Evolutionary conservation across 2,113 vertebrate species (phyloP).

Genomic region (Rhizomys pruinosus): DNA sequence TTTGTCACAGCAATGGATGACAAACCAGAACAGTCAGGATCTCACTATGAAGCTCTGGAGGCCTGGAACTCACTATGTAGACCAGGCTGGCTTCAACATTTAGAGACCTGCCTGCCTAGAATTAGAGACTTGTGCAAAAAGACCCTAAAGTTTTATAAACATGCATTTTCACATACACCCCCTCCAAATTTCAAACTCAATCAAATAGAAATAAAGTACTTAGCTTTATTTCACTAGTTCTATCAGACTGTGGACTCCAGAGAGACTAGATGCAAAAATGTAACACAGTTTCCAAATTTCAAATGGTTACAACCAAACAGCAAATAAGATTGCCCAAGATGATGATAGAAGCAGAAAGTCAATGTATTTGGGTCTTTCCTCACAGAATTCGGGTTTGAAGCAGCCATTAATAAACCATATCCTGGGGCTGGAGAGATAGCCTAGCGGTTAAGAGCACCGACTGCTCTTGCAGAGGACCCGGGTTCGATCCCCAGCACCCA

Average conservation of each 20-base stretch:
- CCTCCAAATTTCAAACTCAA: slow-evolving; percentile 24
- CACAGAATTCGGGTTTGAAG: not conserved
- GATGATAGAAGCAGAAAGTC: slow-evolving; percentile 24
- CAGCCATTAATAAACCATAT: slow-evolving; percentile 17
- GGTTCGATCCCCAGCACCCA: too few relatives aligned
- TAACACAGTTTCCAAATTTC: not conserved
- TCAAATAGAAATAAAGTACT: slow-evolving; percentile 17
- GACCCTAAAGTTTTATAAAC: not conserved
- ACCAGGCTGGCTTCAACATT: too few relatives aligned
- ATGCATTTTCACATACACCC: not conserved
- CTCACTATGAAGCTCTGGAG: too few relatives aligned
- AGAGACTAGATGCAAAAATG: not conserved
- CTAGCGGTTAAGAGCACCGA: too few relatives aligned
- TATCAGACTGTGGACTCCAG: not conserved
- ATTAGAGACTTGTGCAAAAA: too few relatives aligned
- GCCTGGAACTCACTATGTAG: too few relatives aligned
- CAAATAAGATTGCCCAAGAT: not conserved
- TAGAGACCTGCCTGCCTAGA: too few relatives aligned
- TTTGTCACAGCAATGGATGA: too few relatives aligned
- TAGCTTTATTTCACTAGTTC: not conserved
- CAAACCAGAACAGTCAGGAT: too few relatives aligned
- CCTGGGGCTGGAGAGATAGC: too few relatives aligned
- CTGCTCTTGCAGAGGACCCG: too few relatives aligned
- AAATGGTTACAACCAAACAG: slow-evolving; percentile 1
- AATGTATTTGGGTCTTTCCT: slow-evolving; percentile 16